Percentiles rank a stretch among this genome's conserved stretches.
Evolutionary conservation across 92 coral and sea anemone genomes (phyloP).

Genomic region (Paramuricea clavata): DNA sequence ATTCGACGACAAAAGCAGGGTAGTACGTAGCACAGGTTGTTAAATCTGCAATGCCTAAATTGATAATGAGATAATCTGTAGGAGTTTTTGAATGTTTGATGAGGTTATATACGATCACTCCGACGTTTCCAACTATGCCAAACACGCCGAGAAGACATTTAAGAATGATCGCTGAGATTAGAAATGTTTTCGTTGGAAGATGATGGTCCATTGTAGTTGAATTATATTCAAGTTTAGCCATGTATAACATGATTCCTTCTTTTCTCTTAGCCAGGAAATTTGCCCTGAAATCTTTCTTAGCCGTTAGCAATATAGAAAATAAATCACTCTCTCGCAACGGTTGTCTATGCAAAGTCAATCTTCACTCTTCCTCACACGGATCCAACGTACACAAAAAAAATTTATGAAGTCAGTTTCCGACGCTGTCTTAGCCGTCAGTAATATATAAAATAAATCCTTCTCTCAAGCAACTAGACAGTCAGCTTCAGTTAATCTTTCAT

Average conservation of each 20-base stretch:
- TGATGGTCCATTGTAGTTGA: neutral
- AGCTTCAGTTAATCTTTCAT: too few species aligned
- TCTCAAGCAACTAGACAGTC: too few species aligned
- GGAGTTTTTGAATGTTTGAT: conserved; percentile 14
- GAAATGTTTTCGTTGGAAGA: conserved; percentile 6
- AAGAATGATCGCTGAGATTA: neutral
- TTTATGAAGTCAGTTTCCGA: too few species aligned
- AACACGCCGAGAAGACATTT: neutral
- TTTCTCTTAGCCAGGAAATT: too few species aligned
- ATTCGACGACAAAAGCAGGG: conserved; percentile 1
- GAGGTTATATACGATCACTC: neutral
- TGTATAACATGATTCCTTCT: neutral
- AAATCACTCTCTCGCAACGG: too few species aligned
- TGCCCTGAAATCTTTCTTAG: neutral
- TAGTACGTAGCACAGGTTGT: neutral
- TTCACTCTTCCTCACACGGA: too few species aligned
- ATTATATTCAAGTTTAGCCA: neutral
- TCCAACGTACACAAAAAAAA: too few species aligned
- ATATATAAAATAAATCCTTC: too few species aligned
- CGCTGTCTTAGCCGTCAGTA: too few species aligned
- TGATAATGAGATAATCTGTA: neutral
- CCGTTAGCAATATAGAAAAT: neutral
- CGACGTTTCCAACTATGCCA: conserved; percentile 1
- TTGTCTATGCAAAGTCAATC: too few species aligned
- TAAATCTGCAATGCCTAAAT: conserved; percentile 17